Percentiles rank a stretch among this genome's conserved stretches.
These are phyloP conservation scores for Eristalinus sepulchralis DNA, from an alignment of 2,888 invertebrate genomes.

Conservation along the genomic window DNA sequence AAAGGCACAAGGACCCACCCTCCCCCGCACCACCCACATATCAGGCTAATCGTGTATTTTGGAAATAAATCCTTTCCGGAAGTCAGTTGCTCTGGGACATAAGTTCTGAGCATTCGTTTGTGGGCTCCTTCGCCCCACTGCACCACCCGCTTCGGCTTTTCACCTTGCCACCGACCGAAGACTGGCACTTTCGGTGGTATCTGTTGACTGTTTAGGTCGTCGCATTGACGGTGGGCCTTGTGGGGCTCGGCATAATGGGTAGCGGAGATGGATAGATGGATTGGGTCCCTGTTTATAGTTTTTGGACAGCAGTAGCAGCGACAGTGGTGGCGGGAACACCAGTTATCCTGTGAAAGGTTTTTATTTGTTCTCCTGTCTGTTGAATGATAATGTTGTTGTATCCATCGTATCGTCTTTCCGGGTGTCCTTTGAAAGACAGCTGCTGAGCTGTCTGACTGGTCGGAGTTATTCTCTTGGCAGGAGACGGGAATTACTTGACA, in stretches of 20 bases:
- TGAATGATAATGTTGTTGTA: slow-evolving; percentile 38
- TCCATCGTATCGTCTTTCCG: slow-evolving; percentile 42
- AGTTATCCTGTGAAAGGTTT: background rate
- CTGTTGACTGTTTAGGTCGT: background rate
- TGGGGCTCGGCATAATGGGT: slow-evolving; percentile 18
- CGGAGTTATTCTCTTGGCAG: slow-evolving; percentile 4
- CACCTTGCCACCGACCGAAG: background rate
- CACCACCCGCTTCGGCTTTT: background rate
- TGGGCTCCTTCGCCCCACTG: slow-evolving; percentile 2
- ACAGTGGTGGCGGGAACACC: too few species aligned
- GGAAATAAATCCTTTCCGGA: slow-evolving; percentile 71
- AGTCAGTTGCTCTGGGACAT: slow-evolving; percentile 69
- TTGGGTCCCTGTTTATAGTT: slow-evolving; percentile 32
- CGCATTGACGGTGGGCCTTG: background rate
- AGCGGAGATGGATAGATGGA: slow-evolving; percentile 40
- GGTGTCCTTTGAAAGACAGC: slow-evolving; percentile 6
- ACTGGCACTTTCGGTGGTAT: background rate
- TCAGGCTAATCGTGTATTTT: slow-evolving; percentile 68
- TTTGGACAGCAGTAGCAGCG: slow-evolving; percentile 4
- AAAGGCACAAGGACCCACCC: background rate
- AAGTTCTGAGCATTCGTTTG: slow-evolving; percentile 69
- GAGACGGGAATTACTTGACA: slow-evolving; percentile 16
- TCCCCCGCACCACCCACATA: background rate
- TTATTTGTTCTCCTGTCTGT: background rate
- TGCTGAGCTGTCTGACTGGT: background rate